Evolutionary conservation across 1,140 invertebrate genomes (phyloP).

Genomic region (Drosophila burlai): DNA sequence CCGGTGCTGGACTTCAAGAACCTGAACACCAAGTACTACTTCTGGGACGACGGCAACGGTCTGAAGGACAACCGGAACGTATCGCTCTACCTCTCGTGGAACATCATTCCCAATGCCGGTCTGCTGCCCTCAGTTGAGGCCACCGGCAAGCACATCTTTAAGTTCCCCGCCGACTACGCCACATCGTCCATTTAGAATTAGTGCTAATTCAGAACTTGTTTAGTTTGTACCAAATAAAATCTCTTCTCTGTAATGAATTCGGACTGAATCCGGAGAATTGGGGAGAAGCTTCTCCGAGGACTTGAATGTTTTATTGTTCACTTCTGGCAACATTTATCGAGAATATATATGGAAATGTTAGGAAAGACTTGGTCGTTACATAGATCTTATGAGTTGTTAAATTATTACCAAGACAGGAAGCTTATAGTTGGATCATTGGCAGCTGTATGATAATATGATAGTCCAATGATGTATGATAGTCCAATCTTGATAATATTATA

Average conservation of each 20-base stretch:
- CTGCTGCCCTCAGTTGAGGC: constrained; percentile 94
- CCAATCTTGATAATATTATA: too few relatives aligned
- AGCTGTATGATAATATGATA: too few relatives aligned
- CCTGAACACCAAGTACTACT: constrained; percentile 99
- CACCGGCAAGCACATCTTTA: constrained; percentile 93
- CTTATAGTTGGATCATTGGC: too few relatives aligned
- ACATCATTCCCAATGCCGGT: constrained; percentile 99
- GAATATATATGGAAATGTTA: not conserved
- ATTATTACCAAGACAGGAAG: not conserved
- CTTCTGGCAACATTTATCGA: not conserved
- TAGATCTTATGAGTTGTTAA: too few relatives aligned
- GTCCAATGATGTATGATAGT: too few relatives aligned
- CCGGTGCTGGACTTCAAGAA: constrained; percentile 96
- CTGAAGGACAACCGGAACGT: constrained; percentile 97
- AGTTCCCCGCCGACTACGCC: constrained; percentile 96
- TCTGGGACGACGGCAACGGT: constrained; percentile 99
- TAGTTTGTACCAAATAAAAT: constrained; percentile 48
- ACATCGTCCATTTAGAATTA: constrained; percentile 70
- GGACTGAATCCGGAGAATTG: constrained; percentile 10
- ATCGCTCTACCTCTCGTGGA: constrained; percentile 97
- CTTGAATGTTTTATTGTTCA: not conserved
- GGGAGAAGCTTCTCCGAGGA: not conserved
- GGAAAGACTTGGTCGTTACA: too few relatives aligned
- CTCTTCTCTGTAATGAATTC: constrained; percentile 25
- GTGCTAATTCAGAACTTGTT: constrained; percentile 18